A percentile compares a stretch with the other conserved stretches of the same genome.
phyloP scores from a whole-genome alignment of 2,113 vertebrate genomes.

The Upupa epops region DNA sequence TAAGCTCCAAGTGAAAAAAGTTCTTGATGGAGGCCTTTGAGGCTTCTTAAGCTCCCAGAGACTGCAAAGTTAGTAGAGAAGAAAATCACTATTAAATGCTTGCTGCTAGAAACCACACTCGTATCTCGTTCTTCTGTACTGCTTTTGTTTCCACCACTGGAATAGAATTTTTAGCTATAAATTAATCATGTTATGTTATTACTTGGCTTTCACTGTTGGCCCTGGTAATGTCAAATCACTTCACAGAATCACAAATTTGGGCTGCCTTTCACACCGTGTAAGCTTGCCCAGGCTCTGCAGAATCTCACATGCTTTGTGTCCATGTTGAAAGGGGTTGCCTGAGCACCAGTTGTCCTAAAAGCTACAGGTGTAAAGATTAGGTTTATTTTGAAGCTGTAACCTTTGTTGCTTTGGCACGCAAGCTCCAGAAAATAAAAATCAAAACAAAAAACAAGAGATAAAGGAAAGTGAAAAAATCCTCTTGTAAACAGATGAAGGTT shows the following conservation, averaged over 20 bases:
- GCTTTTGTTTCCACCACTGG: not conserved
- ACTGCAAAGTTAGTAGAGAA: not conserved
- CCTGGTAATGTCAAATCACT: not conserved
- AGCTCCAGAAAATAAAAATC: not conserved
- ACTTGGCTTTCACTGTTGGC: not conserved
- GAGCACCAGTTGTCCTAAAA: not conserved
- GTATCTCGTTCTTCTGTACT: not conserved
- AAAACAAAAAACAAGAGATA: not conserved
- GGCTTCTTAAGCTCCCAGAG: not conserved
- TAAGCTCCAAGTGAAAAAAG: not conserved
- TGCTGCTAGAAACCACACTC: not conserved
- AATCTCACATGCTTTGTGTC: not conserved
- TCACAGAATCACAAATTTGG: not conserved
- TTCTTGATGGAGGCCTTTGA: accelerated
- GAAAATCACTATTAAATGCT: not conserved
- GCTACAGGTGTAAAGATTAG: not conserved
- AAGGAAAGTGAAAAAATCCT: not conserved
- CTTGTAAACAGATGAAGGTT: not conserved
- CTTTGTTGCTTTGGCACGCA: not conserved
- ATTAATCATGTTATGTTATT: not conserved
- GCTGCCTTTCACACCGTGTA: not conserved
- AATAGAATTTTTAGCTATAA: not conserved
- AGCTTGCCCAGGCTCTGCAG: not conserved
- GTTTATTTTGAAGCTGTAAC: not conserved
- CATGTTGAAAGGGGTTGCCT: not conserved